These are phyloP conservation scores for Ips nitidus DNA, from an alignment of 1,140 invertebrate species.

Conservation along the genomic window DNA sequence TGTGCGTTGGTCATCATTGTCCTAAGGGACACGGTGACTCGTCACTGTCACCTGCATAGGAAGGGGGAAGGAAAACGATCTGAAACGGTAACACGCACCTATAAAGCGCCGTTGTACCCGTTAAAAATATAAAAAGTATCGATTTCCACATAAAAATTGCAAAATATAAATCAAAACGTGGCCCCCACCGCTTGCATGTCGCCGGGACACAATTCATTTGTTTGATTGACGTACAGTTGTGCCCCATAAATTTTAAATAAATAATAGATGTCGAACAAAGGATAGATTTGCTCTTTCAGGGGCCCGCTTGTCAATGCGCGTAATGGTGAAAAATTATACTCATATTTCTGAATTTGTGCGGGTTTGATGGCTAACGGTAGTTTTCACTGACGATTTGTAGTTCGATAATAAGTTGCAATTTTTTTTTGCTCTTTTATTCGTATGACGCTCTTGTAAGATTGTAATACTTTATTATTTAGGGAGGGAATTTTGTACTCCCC, in stretches of 20 bases:
- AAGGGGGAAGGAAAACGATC: not conserved
- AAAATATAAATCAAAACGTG: not conserved
- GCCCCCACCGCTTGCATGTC: conserved; percentile 12
- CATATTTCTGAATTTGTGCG: conserved; percentile 34
- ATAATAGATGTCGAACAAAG: conserved; percentile 35
- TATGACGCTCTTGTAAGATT: no score
- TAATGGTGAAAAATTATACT: conserved; percentile 34
- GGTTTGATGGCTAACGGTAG: conserved; percentile 18
- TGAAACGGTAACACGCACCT: no score
- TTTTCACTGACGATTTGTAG: conserved; percentile 3
- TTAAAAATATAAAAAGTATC: not conserved
- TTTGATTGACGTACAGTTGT: conserved; percentile 33
- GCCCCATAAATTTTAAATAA: conserved; percentile 36
- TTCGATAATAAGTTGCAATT: not conserved
- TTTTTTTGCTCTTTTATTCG: no score
- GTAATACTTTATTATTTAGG: no score
- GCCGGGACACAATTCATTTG: conserved; percentile 30
- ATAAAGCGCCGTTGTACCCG: not conserved
- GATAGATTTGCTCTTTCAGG: conserved; percentile 31
- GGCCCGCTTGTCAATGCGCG: conserved; percentile 25
- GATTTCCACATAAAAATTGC: conserved; percentile 3
- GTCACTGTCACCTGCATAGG: conserved; percentile 13
- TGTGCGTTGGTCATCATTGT: conserved; percentile 5
- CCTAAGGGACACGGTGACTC: conserved; percentile 4
- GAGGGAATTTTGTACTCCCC: no score